Evolutionary conservation across 2,113 vertebrate species (phyloP).

Genomic region (Hypocryptadius cinnamomeus): DNA sequence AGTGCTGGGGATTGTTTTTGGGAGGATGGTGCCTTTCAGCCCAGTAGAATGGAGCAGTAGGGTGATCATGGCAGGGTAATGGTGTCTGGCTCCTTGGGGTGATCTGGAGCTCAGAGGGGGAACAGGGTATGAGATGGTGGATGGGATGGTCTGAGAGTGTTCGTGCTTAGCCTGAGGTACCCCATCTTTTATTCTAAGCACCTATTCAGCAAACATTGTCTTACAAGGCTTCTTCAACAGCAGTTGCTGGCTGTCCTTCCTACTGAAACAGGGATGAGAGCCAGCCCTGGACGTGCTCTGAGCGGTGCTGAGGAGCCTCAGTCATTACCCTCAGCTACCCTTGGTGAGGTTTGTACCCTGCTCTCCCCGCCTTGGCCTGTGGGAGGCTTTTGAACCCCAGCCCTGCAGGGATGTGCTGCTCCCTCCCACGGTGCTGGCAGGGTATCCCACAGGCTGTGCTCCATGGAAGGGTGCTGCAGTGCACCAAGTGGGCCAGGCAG

Average conservation of each 20-base stretch:
- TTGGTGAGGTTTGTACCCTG: background rate
- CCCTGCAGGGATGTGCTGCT: background rate
- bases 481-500: rapidly evolving
- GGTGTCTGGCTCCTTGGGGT: background rate
- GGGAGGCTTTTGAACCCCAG: background rate
- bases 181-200: background rate
- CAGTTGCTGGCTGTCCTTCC: background rate
- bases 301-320: background rate
- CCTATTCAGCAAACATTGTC: background rate
- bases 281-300: background rate
- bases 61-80: background rate
- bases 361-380: background rate
- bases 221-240: background rate
- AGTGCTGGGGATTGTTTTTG: background rate
- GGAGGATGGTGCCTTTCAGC: background rate
- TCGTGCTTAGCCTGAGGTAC: background rate
- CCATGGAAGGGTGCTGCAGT: background rate
- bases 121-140: no score
- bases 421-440: background rate
- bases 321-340: background rate
- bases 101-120: background rate
- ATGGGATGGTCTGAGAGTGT: background rate
- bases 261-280: background rate
- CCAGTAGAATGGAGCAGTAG: rapidly evolving
- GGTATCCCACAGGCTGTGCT: background rate